Evolutionary conservation across 2,113 vertebrate species (phyloP).

Genomic region (Phainopepla nitens): DNA sequence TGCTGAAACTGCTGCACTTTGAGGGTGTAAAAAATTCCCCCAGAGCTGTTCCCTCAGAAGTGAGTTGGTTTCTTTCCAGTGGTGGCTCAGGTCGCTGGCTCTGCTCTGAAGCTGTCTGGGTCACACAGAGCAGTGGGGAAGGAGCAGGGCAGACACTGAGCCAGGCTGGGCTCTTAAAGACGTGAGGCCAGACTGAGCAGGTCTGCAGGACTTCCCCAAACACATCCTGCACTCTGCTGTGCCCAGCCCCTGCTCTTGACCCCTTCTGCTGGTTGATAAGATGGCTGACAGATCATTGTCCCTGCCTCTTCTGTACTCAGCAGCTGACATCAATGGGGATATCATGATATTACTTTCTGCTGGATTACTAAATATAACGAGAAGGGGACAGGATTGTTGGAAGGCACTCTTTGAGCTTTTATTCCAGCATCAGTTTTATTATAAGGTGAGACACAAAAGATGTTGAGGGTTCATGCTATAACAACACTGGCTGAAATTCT

Average conservation of each 20-base stretch:
- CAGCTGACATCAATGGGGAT: background rate
- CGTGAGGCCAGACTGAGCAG: background rate
- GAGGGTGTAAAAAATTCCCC: background rate
- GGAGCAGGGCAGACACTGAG: background rate
- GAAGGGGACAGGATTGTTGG: too few species aligned
- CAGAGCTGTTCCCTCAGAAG: background rate
- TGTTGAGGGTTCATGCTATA: too few species aligned
- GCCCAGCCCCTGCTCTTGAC: background rate
- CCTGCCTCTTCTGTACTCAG: background rate
- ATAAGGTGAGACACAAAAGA: too few species aligned
- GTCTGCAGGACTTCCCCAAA: background rate
- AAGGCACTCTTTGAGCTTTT: too few species aligned
- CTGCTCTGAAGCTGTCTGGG: background rate
- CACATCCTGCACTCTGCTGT: background rate
- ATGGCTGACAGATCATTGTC: background rate
- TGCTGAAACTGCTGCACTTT: background rate
- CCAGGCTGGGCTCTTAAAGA: background rate
- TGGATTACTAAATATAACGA: too few species aligned
- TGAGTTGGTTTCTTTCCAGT: rapidly evolving
- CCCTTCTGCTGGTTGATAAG: background rate
- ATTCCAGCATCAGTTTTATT: too few species aligned
- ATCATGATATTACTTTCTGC: too few species aligned
- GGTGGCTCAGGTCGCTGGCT: background rate
- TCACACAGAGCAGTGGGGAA: background rate
- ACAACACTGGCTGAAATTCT: too few species aligned